phyloP scores from a whole-genome alignment of 2,888 invertebrate species.

The Oligia latruncula region DNA sequence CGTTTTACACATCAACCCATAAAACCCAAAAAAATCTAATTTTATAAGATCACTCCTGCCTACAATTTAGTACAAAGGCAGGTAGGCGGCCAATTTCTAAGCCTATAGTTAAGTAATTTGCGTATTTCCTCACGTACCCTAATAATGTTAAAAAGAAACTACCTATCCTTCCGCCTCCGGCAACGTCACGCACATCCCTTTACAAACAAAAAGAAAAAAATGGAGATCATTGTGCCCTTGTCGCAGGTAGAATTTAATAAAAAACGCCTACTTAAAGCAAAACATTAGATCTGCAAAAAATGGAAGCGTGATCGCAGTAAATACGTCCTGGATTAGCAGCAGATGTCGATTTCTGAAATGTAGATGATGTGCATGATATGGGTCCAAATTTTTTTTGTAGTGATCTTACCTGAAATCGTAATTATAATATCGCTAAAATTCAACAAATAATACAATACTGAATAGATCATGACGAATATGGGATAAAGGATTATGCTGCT shows the following conservation, averaged over 20 bases:
- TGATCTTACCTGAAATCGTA: conserved; percentile 73
- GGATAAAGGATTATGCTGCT: conserved; percentile 63
- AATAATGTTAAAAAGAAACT: conserved; percentile 84
- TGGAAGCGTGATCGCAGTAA: conserved; percentile 84
- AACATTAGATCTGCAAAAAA: conserved; percentile 81
- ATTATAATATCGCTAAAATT: conserved; percentile 62
- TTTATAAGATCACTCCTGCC: conserved; percentile 58
- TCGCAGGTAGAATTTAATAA: conserved; percentile 83
- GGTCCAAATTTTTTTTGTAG: conserved; percentile 73
- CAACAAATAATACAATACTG: conserved; percentile 42
- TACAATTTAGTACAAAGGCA: conserved; percentile 62
- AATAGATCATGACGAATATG: conserved; percentile 55
- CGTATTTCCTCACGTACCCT: conserved; percentile 83
- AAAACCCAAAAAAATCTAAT: conserved; percentile 49
- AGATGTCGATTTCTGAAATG: conserved; percentile 83
- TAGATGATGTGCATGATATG: conserved; percentile 80
- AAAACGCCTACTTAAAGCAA: conserved; percentile 79
- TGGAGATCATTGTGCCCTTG: conserved; percentile 82
- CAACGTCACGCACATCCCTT: conserved; percentile 88
- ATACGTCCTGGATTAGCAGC: conserved; percentile 82
- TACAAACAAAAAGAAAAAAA: conserved; percentile 81
- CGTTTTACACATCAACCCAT: conserved; percentile 40
- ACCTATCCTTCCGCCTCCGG: conserved; percentile 88
- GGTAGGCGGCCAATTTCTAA: conserved; percentile 68
- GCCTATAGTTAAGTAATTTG: conserved; percentile 79